Evolutionary conservation across 2,797 vertebrate genomes (phyloP).

Genomic region (Sebastiscus albofasciatus): DNA sequence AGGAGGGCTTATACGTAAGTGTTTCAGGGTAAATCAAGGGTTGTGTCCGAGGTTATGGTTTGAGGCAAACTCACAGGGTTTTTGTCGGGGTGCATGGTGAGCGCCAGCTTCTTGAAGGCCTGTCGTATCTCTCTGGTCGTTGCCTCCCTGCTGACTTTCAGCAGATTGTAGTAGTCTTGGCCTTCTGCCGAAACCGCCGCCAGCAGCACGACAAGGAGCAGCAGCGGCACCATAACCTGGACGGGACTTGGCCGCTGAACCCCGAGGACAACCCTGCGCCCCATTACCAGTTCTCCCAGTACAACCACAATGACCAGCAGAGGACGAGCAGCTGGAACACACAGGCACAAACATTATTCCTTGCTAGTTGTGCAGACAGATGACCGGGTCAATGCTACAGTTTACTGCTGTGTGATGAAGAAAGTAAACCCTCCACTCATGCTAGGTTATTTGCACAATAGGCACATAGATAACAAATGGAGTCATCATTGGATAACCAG

Average conservation of each 20-base stretch:
- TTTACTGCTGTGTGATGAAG: background rate
- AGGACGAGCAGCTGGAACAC: conserved; percentile 6
- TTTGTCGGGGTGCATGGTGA: conserved; percentile 97
- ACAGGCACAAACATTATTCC: background rate
- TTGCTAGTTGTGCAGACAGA: background rate
- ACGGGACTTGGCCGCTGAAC: background rate
- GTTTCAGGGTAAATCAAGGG: background rate
- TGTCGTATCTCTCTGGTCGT: conserved; percentile 93
- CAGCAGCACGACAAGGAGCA: conserved; percentile 73
- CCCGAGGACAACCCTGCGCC: background rate
- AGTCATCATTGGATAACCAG: background rate
- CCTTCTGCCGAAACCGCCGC: conserved; percentile 76
- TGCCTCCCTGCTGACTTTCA: conserved; percentile 90
- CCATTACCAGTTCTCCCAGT: conserved; percentile 36
- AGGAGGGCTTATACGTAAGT: background rate
- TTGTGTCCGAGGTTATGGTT: background rate
- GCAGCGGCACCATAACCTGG: conserved; percentile 28
- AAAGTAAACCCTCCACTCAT: background rate
- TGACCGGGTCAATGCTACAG: background rate
- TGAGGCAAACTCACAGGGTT: conserved; percentile 84
- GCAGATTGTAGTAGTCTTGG: conserved; percentile 90
- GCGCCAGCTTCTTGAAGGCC: conserved; percentile 95
- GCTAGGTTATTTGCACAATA: background rate
- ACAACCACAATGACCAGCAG: background rate
- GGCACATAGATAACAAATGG: background rate